These are phyloP conservation scores for Lutjanus argentimaculatus DNA, from an alignment of 2,797 vertebrate species.

Conservation along the genomic window DNA sequence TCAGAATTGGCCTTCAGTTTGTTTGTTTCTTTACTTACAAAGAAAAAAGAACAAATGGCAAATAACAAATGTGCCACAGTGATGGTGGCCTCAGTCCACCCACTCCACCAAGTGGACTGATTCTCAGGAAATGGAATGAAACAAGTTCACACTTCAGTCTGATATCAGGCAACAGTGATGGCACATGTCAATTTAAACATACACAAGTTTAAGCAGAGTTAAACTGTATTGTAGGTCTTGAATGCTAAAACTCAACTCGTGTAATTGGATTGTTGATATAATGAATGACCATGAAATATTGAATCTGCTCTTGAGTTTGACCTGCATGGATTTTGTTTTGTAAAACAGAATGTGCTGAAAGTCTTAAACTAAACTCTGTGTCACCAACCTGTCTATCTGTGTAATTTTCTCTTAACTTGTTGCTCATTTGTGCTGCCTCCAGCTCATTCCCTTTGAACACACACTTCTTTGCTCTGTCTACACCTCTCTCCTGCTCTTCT, in stretches of 20 bases:
- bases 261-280: background rate
- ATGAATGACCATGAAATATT: background rate
- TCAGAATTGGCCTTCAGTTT: too few species aligned
- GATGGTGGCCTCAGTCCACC: too few species aligned
- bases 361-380: background rate
- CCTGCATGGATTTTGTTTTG: background rate
- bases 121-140: too few species aligned
- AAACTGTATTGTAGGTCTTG: background rate
- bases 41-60: background rate
- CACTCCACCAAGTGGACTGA: too few species aligned
- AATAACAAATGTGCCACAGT: background rate
- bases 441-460: background rate
- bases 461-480: background rate
- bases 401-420: background rate
- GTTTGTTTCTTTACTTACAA: background rate
- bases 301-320: background rate
- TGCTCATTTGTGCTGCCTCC: background rate
- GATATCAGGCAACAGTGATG: background rate
- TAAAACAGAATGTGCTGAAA: background rate
- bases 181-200: background rate
- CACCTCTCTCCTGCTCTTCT: constrained; percentile 2
- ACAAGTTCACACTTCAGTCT: too few species aligned
- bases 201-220: background rate
- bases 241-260: background rate
- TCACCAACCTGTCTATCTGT: background rate